phyloP scores from a whole-genome alignment of 1,140 invertebrate genomes.

The Trachymyrmex septentrionalis region DNA sequence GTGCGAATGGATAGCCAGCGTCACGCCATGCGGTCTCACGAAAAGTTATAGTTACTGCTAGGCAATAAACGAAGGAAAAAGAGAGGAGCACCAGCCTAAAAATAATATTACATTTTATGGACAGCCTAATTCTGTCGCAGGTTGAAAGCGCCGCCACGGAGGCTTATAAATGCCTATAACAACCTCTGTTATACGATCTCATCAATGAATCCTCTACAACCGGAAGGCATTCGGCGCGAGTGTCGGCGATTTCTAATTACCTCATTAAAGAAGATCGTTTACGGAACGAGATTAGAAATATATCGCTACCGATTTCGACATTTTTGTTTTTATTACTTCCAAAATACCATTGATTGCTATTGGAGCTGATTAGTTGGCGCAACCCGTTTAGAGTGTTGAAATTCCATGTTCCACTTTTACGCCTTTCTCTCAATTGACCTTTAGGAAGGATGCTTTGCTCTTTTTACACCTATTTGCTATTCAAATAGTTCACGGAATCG shows the following conservation, averaged over 20 bases:
- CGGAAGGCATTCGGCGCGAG: conserved; percentile 79
- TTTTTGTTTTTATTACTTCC: conserved; percentile 14
- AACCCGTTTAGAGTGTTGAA: conserved; percentile 23
- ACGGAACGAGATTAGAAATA: neutral
- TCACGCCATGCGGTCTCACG: conserved; percentile 82
- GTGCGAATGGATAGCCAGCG: conserved; percentile 82
- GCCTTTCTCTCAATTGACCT: conserved; percentile 67
- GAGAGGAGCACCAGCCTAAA: conserved; percentile 79
- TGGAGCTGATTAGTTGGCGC: neutral
- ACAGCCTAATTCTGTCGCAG: conserved; percentile 81
- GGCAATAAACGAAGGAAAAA: conserved; percentile 68
- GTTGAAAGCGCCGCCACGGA: conserved; percentile 56
- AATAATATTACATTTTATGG: conserved; percentile 83
- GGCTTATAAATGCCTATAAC: conserved; percentile 66
- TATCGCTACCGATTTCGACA: conserved; percentile 25
- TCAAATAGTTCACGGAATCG: conserved; percentile 2
- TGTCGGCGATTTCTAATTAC: conserved; percentile 70
- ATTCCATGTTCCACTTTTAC: conserved; percentile 56
- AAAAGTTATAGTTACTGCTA: conserved; percentile 85
- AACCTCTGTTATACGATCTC: conserved; percentile 72
- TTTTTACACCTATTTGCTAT: neutral
- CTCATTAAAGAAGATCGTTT: conserved; percentile 69
- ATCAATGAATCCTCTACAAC: conserved; percentile 70
- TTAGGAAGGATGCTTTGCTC: conserved; percentile 76
- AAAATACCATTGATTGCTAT: neutral